Evolutionary conservation across 2,113 vertebrate species (phyloP).

Genomic region (Chionodraco myersi): DNA sequence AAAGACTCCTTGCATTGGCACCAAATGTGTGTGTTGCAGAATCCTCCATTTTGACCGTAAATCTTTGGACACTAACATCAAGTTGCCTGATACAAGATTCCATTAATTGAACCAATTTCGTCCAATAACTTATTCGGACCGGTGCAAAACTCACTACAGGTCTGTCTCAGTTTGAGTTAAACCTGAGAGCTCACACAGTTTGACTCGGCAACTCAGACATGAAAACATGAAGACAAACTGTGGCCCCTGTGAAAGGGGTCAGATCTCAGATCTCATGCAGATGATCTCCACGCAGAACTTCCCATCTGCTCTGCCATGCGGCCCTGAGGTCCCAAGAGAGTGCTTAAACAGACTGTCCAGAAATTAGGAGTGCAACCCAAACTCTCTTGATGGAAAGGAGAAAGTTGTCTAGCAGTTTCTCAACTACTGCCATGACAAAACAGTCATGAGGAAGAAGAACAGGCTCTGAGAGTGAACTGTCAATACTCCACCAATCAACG

Average conservation of each 20-base stretch:
- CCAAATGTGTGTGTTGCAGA: neutral
- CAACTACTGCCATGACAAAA: neutral
- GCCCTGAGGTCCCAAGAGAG: conserved; percentile 56
- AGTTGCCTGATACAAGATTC: neutral
- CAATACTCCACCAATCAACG: neutral
- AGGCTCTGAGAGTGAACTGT: neutral
- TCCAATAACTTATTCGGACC: neutral
- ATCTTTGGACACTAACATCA: neutral
- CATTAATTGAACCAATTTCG: neutral
- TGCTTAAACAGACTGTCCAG: conserved; percentile 75
- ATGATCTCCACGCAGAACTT: conserved; percentile 63
- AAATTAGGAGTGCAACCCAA: conserved; percentile 66
- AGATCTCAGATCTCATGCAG: conserved; percentile 65
- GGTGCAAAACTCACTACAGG: neutral
- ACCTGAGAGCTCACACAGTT: conserved; percentile 22
- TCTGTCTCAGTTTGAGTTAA: conserved; percentile 16
- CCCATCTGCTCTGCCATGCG: conserved; percentile 72
- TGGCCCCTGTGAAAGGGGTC: conserved; percentile 67
- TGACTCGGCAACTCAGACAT: conserved; percentile 48
- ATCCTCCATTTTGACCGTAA: neutral
- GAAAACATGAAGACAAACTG: conserved; percentile 61
- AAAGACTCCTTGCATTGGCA: neutral
- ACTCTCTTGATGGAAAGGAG: conserved; percentile 23
- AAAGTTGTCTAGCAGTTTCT: conserved; percentile 13
- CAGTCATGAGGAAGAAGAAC: neutral